A percentile compares a stretch with the other conserved stretches of the same genome.
Conservation (phyloP, 2,113 vertebrate species). For the Elephantulus edwardii region DNA sequence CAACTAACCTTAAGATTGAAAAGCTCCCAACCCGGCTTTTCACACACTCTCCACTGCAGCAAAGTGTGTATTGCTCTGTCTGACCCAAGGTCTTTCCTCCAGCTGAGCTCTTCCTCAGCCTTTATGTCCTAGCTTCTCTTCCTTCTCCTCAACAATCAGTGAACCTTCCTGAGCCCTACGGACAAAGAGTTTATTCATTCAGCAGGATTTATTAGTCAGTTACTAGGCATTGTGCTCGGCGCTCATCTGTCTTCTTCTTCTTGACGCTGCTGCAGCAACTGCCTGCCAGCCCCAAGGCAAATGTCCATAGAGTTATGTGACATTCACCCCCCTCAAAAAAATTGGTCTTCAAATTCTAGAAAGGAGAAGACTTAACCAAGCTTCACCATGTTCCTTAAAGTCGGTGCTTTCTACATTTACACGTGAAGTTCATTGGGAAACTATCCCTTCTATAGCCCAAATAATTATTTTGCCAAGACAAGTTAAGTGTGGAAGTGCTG, state of each 20-base stretch:
- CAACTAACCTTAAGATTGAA: not conserved
- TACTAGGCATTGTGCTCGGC: not conserved
- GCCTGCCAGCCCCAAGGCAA: not conserved
- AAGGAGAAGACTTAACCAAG: not conserved
- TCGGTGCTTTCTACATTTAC: not conserved
- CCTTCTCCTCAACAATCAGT: not conserved
- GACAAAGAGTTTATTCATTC: not conserved
- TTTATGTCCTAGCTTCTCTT: not conserved
- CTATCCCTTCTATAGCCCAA: not conserved
- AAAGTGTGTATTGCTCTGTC: not conserved
- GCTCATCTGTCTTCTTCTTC: not conserved
- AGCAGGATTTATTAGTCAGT: not conserved
- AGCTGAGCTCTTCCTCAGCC: not conserved
- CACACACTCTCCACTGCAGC: not conserved
- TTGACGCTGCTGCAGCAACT: not conserved
- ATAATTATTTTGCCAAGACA: not conserved
- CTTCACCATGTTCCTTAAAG: not conserved
- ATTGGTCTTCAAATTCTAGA: slow-evolving; percentile 10
- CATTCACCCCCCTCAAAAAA: not conserved
- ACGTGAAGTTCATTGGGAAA: not conserved
- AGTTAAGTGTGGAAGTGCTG: not conserved
- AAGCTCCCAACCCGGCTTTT: not conserved
- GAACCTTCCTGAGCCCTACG: not conserved
- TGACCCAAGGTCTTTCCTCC: not conserved
- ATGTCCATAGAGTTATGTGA: not conserved